Evolutionary conservation across 2,888 invertebrate species (phyloP).

Genomic region (Marronus borbonicus): DNA sequence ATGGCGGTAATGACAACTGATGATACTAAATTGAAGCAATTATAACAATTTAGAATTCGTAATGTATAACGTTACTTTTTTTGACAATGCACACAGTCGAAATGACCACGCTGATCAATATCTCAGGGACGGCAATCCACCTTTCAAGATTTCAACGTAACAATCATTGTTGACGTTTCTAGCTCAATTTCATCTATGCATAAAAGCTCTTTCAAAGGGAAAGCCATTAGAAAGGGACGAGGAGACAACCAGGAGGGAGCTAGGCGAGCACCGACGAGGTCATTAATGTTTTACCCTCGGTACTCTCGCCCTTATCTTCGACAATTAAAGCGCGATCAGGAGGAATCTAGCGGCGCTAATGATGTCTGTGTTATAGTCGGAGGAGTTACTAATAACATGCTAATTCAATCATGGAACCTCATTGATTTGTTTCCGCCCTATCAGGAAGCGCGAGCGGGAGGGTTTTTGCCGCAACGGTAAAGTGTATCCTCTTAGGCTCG

Average conservation of each 20-base stretch:
- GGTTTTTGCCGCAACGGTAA: background rate
- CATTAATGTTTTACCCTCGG: constrained; percentile 50
- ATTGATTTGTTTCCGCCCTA: constrained; percentile 34
- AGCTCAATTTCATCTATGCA: too few species aligned
- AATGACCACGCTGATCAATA: too few species aligned
- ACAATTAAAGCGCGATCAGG: constrained; percentile 51
- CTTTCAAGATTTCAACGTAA: too few species aligned
- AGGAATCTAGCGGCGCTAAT: constrained; percentile 50
- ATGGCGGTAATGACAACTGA: too few species aligned
- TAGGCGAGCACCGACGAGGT: constrained; percentile 15
- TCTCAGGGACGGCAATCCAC: too few species aligned
- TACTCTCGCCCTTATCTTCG: constrained; percentile 48
- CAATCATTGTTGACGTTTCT: too few species aligned
- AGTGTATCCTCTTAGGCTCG: background rate
- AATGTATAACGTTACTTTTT: too few species aligned
- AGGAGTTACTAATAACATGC: constrained; percentile 53
- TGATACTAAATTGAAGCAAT: too few species aligned
- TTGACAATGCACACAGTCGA: too few species aligned
- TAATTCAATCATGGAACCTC: constrained; percentile 53
- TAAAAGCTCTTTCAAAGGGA: background rate
- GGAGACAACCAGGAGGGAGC: background rate
- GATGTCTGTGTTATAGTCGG: constrained; percentile 52
- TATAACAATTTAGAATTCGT: too few species aligned
- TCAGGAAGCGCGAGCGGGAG: background rate
- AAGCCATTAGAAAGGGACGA: background rate